These are phyloP conservation scores for Apostichopus californicus DNA, from an alignment of 35 echinoderm and acorn worm genomes.

Conservation along the genomic window DNA sequence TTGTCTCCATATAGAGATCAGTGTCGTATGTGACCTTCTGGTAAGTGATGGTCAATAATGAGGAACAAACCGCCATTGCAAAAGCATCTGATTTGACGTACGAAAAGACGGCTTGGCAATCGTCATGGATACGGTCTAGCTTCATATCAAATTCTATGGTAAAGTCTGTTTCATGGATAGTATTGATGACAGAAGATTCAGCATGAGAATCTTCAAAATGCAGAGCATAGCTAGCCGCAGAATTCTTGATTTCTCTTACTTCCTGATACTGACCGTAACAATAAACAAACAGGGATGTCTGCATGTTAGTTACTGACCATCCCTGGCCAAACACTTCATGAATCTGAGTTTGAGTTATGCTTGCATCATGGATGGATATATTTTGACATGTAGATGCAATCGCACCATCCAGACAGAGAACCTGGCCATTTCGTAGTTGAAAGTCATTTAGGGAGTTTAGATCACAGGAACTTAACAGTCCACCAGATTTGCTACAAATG, in stretches of 20 bases:
- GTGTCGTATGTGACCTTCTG: constrained; percentile 39
- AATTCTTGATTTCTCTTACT: constrained; percentile 58
- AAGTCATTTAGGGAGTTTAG: constrained; percentile 73
- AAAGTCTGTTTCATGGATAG: constrained; percentile 82
- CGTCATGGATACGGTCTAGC: background rate
- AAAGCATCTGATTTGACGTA: constrained; percentile 59
- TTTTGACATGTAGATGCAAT: background rate
- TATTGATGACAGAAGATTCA: constrained; percentile 52
- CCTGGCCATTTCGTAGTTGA: constrained; percentile 49
- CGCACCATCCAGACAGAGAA: constrained; percentile 37
- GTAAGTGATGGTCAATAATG: constrained; percentile 44
- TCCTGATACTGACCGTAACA: constrained; percentile 56
- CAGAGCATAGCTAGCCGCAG: constrained; percentile 73
- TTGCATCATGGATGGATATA: background rate
- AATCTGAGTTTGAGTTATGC: constrained; percentile 64
- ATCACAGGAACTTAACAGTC: constrained; percentile 77
- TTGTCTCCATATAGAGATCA: constrained; percentile 19
- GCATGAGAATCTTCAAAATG: constrained; percentile 71
- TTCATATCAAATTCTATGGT: constrained; percentile 82
- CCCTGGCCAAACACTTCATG: constrained; percentile 62
- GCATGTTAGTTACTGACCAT: constrained; percentile 2
- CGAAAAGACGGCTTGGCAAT: constrained; percentile 69
- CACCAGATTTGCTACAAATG: constrained; percentile 45
- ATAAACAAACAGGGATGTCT: constrained; percentile 71
- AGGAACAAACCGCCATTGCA: constrained; percentile 32